These are phyloP conservation scores for Agrotis puta DNA, from an alignment of 2,888 invertebrate genomes.

Conservation along the genomic window DNA sequence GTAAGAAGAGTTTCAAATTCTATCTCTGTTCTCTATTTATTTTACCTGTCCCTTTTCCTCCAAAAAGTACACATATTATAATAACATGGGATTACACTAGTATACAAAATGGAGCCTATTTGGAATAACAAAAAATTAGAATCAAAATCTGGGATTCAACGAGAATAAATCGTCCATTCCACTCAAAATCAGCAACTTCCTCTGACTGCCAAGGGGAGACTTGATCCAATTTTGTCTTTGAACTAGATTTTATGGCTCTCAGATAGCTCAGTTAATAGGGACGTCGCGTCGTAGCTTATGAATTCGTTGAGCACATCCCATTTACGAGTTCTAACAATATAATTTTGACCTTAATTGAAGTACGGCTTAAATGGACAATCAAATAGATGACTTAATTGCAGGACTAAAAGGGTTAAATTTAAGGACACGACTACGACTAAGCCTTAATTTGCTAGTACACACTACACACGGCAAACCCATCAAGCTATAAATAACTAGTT, in stretches of 20 bases:
- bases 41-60: too few relatives aligned
- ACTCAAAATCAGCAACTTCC: neutral
- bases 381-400: neutral
- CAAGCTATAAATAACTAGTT: neutral
- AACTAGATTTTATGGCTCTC: constrained; percentile 19
- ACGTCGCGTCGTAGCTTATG: neutral
- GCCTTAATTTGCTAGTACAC: neutral
- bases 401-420: neutral
- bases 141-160: too few relatives aligned
- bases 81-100: too few relatives aligned
- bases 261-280: neutral
- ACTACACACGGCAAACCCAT: neutral
- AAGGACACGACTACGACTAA: neutral
- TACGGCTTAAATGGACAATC: neutral
- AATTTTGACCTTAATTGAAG: neutral
- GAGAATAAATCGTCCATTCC: neutral
- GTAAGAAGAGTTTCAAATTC: too few relatives aligned
- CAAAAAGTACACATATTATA: too few relatives aligned
- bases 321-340: neutral
- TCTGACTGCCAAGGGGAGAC: neutral
- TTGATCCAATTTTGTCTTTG: constrained; percentile 12
- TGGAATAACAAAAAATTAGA: too few relatives aligned
- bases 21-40: too few relatives aligned
- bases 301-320: neutral
- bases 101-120: too few relatives aligned